phyloP scores from a whole-genome alignment of 1,140 invertebrate species.

The Zelostemma sp. region DNA sequence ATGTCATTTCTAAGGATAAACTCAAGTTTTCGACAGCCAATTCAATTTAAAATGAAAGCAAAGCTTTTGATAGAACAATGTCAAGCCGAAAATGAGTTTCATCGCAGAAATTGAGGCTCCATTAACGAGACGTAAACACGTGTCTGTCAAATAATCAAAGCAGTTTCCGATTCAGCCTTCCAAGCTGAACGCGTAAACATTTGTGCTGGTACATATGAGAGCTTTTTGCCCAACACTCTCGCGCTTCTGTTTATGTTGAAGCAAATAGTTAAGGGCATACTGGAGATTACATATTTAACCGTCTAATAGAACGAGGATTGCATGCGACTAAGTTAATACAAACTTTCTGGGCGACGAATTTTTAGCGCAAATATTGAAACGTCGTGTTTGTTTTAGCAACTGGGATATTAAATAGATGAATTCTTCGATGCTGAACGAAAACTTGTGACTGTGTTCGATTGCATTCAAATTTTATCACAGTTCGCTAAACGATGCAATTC shows the following conservation, averaged over 20 bases:
- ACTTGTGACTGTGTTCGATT: not conserved
- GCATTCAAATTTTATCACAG: not conserved
- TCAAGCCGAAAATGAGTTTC: no score
- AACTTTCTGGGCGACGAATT: constrained; percentile 6
- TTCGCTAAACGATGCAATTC: not conserved
- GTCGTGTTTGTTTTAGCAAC: constrained; percentile 3
- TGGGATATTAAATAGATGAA: constrained; percentile 26
- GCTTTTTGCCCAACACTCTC: constrained; percentile 24
- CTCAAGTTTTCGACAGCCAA: not conserved
- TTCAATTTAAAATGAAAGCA: no score
- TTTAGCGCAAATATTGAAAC: constrained; percentile 7
- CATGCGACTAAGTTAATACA: not conserved
- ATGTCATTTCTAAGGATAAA: not conserved
- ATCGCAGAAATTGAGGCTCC: no score
- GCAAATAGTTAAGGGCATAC: constrained; percentile 42
- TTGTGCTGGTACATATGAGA: constrained; percentile 31
- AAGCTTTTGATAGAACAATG: no score
- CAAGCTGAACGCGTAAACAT: constrained; percentile 34
- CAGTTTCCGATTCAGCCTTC: not conserved
- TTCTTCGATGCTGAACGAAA: not conserved
- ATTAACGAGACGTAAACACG: constrained; percentile 2
- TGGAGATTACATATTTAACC: constrained; percentile 7
- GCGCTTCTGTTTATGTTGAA: constrained; percentile 44
- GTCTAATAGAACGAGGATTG: not conserved
- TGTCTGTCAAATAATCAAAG: constrained; percentile 3